Percentiles rank a stretch among this genome's conserved stretches.
These are phyloP conservation scores for Isurus oxyrinchus DNA, from an alignment of 2,113 vertebrate genomes.

Conservation along the genomic window DNA sequence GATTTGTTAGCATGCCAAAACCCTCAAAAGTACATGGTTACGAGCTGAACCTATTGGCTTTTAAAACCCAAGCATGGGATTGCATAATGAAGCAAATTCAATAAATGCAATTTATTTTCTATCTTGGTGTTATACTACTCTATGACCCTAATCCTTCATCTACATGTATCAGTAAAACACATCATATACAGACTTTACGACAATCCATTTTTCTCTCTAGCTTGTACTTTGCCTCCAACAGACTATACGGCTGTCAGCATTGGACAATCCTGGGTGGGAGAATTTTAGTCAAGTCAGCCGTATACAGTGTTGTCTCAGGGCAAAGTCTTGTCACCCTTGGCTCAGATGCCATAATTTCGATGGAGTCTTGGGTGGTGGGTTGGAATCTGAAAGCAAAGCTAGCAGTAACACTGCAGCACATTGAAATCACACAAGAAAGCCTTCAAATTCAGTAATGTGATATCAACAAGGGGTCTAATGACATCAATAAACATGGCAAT, in stretches of 20 bases:
- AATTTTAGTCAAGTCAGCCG: background rate
- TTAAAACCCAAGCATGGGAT: background rate
- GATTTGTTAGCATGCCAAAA: background rate
- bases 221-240: background rate
- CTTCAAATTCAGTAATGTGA: background rate
- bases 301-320: background rate
- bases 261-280: background rate
- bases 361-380: background rate
- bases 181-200: too few relatives aligned
- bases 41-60: background rate
- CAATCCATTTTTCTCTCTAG: background rate
- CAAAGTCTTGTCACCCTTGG: background rate
- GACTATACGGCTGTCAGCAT: background rate
- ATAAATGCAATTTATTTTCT: background rate
- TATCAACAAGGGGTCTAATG: background rate
- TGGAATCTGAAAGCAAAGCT: background rate
- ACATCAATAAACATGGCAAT: background rate
- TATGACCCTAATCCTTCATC: background rate
- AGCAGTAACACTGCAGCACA: background rate
- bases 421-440: background rate
- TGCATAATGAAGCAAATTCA: background rate
- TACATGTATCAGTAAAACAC: too few relatives aligned
- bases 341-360: background rate
- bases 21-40: background rate
- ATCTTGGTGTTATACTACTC: background rate